Percentiles rank a stretch among this genome's conserved stretches.
Evolutionary conservation across 2,113 vertebrate species (phyloP).

Genomic region (Alethe castanea): DNA sequence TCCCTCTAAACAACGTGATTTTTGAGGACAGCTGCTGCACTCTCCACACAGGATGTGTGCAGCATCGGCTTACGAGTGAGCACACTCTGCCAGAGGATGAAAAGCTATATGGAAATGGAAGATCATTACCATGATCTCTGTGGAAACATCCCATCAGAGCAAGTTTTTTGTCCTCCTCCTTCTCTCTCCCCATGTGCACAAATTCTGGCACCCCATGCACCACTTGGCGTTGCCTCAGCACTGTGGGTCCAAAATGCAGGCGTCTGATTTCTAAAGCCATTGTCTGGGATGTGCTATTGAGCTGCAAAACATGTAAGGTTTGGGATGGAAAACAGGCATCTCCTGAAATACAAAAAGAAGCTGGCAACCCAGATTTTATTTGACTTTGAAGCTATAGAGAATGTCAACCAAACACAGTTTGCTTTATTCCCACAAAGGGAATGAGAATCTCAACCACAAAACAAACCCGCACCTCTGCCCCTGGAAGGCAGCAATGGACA

Average conservation of each 20-base stretch:
- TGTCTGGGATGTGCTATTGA: slow-evolving; percentile 51
- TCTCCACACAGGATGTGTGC: neutral
- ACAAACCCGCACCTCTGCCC: neutral
- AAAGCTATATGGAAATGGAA: slow-evolving; percentile 26
- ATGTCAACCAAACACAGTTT: neutral
- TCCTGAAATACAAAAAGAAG: slow-evolving; percentile 9
- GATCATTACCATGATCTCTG: slow-evolving; percentile 55
- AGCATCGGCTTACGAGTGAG: neutral
- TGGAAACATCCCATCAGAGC: slow-evolving; percentile 49
- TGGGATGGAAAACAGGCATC: slow-evolving; percentile 58
- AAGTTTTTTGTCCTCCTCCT: slow-evolving; percentile 29
- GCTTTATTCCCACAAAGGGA: slow-evolving; percentile 15
- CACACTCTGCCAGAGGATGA: neutral
- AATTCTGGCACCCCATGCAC: slow-evolving; percentile 37
- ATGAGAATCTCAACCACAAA: neutral
- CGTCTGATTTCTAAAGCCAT: slow-evolving; percentile 61
- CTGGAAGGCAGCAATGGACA: neutral
- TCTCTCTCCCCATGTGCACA: neutral
- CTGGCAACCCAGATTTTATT: slow-evolving; percentile 11
- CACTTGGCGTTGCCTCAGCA: slow-evolving; percentile 15
- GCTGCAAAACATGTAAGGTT: slow-evolving; percentile 28
- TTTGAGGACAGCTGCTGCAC: neutral
- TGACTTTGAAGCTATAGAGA: slow-evolving; percentile 34
- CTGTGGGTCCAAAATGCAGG: slow-evolving; percentile 45
- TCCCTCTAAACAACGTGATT: neutral